Conservation (phyloP, 2,113 vertebrate genomes). For the Microtus oregoni region DNA sequence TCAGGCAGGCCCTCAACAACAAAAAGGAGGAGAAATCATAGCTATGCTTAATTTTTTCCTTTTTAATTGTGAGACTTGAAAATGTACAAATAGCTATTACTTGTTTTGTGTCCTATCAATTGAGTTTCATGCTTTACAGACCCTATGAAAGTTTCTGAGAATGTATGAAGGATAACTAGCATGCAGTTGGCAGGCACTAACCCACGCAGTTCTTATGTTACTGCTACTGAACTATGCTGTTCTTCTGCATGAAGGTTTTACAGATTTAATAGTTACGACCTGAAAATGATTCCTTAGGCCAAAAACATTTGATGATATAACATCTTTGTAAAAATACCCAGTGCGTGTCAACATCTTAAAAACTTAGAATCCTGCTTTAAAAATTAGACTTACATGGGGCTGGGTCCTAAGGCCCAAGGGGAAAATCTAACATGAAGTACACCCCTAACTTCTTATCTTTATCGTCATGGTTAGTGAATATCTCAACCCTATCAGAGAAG, state of each 20-base stretch:
- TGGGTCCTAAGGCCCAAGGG: background rate
- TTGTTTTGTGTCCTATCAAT: background rate
- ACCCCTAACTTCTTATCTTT: background rate
- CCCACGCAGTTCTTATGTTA: conserved; percentile 17
- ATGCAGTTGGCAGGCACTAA: background rate
- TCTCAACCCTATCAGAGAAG: too few species aligned
- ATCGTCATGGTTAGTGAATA: background rate
- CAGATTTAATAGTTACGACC: background rate
- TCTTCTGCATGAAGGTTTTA: conserved; percentile 3
- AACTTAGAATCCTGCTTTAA: conserved; percentile 1
- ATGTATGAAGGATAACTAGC: conserved; percentile 3
- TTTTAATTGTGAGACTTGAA: conserved; percentile 2
- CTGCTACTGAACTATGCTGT: background rate
- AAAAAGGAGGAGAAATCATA: background rate
- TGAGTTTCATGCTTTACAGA: background rate
- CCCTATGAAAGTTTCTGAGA: conserved; percentile 41
- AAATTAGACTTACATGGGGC: background rate
- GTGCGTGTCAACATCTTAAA: background rate
- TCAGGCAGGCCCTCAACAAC: background rate
- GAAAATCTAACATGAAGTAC: background rate
- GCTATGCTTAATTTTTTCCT: background rate
- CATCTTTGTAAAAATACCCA: background rate
- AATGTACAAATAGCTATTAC: background rate
- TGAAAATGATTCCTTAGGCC: conserved; percentile 4
- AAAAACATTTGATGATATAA: conserved; percentile 11